Conservation (phyloP, 2,113 vertebrate genomes). For the Oncorhynchus nerka region DNA sequence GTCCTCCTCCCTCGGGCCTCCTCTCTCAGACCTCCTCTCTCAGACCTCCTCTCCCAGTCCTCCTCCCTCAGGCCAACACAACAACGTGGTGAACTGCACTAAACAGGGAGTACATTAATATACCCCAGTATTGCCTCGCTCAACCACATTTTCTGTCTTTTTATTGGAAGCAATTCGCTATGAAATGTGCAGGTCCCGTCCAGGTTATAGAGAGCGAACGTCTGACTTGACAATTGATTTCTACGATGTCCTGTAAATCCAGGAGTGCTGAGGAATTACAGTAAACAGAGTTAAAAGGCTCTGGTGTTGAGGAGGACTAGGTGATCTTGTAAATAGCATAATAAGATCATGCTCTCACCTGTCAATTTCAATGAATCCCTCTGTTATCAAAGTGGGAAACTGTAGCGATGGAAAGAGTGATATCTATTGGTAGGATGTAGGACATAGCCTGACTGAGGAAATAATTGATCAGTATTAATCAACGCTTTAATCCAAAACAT, state of each 20-base stretch:
- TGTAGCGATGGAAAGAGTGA: no score
- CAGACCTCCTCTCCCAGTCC: no score
- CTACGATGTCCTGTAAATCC: not conserved
- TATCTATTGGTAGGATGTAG: no score
- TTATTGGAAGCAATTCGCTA: not conserved
- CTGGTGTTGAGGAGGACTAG: slow-evolving; percentile 2
- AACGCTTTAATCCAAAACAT: no score
- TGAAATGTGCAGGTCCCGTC: not conserved
- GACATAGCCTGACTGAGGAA: no score
- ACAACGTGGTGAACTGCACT: not conserved
- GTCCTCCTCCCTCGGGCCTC: no score
- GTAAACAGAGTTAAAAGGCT: slow-evolving; percentile 20
- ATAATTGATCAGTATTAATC: no score
- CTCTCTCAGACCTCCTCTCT: no score
- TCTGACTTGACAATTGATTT: not conserved
- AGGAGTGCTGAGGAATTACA: not conserved
- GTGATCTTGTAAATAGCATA: slow-evolving; percentile 27
- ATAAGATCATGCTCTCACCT: not conserved
- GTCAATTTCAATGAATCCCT: not conserved
- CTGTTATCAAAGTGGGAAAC: not conserved
- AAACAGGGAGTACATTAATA: not conserved
- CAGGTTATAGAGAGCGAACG: not conserved
- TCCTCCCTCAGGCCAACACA: not conserved
- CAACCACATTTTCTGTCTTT: not conserved
- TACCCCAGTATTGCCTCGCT: not conserved